Evolutionary conservation across 2,797 vertebrate species (phyloP).

Genomic region (Merluccius polli): DNA sequence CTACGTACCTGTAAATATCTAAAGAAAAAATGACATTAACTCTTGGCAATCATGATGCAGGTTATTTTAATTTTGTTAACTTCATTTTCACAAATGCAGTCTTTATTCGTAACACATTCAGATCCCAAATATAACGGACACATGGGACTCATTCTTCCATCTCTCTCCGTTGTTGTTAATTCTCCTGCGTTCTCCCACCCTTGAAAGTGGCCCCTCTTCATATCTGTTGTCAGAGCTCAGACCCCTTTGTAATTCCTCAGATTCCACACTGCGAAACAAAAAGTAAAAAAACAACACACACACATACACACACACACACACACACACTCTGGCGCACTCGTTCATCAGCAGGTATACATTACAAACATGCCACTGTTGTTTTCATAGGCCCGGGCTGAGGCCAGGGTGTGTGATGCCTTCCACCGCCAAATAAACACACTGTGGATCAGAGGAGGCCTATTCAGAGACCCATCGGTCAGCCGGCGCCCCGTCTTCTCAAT

Average conservation of each 20-base stretch:
- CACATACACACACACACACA: too few species aligned
- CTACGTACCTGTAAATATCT: too few species aligned
- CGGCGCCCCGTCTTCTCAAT: slow-evolving; percentile 17
- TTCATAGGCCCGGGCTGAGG: slow-evolving; percentile 29
- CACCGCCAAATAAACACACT: slow-evolving; percentile 49
- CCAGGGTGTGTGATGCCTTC: slow-evolving; percentile 25
- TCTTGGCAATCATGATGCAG: too few species aligned
- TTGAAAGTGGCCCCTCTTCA: slow-evolving; percentile 27
- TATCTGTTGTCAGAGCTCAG: slow-evolving; percentile 42
- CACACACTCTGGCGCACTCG: too few species aligned
- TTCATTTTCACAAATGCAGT: too few species aligned
- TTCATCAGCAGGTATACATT: slow-evolving; percentile 41
- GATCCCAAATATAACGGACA: too few species aligned
- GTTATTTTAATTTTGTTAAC: too few species aligned
- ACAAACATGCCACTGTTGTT: slow-evolving; percentile 50
- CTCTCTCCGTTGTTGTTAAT: neutral
- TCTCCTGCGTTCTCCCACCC: neutral
- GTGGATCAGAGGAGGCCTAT: slow-evolving; percentile 31
- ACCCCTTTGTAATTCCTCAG: slow-evolving; percentile 51
- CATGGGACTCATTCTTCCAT: slow-evolving; percentile 19
- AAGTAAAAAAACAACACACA: slow-evolving; percentile 13
- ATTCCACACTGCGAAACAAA: slow-evolving; percentile 52
- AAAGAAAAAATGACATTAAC: neutral
- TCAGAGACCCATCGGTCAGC: slow-evolving; percentile 35
- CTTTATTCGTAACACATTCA: too few species aligned